Evolutionary conservation across 2,797 vertebrate genomes (phyloP).

Genomic region (Eulemur coronatus): DNA sequence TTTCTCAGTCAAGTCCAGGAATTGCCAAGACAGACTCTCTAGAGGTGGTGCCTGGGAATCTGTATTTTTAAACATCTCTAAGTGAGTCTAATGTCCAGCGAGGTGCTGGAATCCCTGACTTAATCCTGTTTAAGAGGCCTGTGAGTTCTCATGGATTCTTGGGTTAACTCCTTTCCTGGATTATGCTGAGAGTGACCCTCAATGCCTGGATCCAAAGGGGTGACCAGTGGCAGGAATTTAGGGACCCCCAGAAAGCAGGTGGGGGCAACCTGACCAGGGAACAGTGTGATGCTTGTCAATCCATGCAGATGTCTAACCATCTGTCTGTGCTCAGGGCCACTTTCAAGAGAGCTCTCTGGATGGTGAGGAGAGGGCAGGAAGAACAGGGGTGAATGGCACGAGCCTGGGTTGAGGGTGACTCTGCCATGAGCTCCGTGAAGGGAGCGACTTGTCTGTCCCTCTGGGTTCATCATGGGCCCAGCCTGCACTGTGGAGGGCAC

Average conservation of each 20-base stretch:
- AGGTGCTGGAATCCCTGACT: not conserved
- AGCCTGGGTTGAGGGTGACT: not conserved
- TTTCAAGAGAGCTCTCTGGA: not conserved
- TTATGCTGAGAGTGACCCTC: not conserved
- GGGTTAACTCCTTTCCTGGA: not conserved
- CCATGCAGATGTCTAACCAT: not conserved
- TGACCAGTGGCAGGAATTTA: not conserved
- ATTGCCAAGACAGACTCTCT: not conserved
- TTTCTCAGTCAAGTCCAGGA: not conserved
- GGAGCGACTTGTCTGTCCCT: not conserved
- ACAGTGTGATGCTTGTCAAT: not conserved
- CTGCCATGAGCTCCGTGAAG: not conserved
- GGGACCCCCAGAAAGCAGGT: not conserved
- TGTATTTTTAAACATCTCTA: not conserved
- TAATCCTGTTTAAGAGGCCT: not conserved
- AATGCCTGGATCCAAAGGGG: not conserved
- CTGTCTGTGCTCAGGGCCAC: not conserved
- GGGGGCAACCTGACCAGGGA: not conserved
- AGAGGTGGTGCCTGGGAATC: not conserved
- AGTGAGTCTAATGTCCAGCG: not conserved
- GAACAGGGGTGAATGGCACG: not conserved
- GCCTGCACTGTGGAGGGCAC: fast-evolving
- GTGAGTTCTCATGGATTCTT: not conserved
- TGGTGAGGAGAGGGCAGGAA: not conserved
- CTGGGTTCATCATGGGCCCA: not conserved